Evolutionary conservation across 2,113 vertebrate species (phyloP).

Genomic region (Rhizomys pruinosus): DNA sequence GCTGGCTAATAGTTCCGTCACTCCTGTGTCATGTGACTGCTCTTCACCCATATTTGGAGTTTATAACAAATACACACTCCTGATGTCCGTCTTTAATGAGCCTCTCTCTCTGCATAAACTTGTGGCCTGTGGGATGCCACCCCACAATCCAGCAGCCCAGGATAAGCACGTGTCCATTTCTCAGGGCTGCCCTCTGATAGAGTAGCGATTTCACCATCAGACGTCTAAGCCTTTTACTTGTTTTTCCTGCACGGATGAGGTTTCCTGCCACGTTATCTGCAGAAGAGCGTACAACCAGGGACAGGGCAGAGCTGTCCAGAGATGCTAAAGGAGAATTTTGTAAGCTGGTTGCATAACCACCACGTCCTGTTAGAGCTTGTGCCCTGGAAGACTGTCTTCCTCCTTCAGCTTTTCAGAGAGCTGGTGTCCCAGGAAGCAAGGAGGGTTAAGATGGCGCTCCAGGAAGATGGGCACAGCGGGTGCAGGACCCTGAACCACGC

Average conservation of each 20-base stretch:
- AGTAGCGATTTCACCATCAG: background rate
- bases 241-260: constrained; percentile 30
- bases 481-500: background rate
- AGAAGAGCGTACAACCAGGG: background rate
- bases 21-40: background rate
- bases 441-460: rapidly evolving
- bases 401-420: background rate
- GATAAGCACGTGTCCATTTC: background rate
- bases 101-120: rapidly evolving
- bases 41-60: background rate
- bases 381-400: background rate
- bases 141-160: background rate
- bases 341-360: background rate
- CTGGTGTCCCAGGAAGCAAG: background rate
- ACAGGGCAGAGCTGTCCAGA: background rate
- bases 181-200: background rate
- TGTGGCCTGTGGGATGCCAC: background rate
- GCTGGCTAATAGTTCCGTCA: background rate
- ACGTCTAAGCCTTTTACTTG: background rate
- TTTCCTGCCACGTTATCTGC: background rate
- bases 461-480: background rate
- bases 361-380: background rate
- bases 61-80: background rate
- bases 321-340: background rate
- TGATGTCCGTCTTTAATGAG: background rate